phyloP scores from a whole-genome alignment of 2,113 vertebrate species.

The Emydocephalus ijimae region DNA sequence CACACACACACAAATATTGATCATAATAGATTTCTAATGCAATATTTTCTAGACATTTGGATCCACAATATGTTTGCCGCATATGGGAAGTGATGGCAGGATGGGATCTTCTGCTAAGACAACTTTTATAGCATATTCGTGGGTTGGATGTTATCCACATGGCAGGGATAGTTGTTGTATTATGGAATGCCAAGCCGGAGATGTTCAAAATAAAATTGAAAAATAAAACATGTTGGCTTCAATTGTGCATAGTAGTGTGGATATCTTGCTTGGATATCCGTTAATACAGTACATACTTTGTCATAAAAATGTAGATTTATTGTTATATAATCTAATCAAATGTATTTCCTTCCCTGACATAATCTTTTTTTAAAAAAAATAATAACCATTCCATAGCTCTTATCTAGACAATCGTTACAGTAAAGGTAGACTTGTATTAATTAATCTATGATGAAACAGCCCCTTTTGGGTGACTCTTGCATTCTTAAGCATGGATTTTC shows the following conservation, averaged over 20 bases:
- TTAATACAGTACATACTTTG: not conserved
- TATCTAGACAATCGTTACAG: not conserved
- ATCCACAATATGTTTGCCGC: not conserved
- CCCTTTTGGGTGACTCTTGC: not conserved
- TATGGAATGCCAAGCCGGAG: constrained; percentile 5
- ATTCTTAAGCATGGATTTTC: not conserved
- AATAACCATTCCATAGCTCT: not conserved
- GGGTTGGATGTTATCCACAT: constrained; percentile 42
- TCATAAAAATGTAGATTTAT: not conserved
- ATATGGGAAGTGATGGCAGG: constrained; percentile 18
- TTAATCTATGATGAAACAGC: too few species aligned
- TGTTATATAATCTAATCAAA: not conserved
- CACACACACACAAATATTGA: too few species aligned
- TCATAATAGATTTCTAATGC: not conserved
- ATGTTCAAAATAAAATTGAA: not conserved
- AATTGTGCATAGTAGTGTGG: not conserved
- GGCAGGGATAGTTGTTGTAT: constrained; percentile 6
- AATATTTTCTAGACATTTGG: not conserved
- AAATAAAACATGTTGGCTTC: not conserved
- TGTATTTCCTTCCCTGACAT: not conserved
- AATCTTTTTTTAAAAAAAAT: not conserved
- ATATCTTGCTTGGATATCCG: not conserved
- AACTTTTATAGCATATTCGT: not conserved
- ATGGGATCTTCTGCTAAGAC: not conserved
- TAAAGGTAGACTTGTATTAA: not conserved